phyloP scores from a whole-genome alignment of 2,797 vertebrate genomes.

The Pseudochirops cupreus region DNA sequence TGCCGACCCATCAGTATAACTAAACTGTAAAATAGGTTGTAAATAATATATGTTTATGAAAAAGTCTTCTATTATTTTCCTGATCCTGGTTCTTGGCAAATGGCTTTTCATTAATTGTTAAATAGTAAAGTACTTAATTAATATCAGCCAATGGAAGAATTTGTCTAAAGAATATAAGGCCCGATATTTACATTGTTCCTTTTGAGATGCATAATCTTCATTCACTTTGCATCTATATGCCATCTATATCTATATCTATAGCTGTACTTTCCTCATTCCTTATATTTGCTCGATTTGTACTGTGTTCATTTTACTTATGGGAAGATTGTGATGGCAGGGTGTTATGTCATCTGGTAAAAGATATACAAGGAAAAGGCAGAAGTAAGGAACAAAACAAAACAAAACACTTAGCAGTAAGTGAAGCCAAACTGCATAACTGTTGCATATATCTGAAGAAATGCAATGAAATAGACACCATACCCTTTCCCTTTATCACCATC shows the following conservation, averaged over 20 bases:
- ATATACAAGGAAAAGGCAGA: neutral
- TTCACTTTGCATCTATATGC: constrained; percentile 26
- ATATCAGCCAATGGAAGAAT: neutral
- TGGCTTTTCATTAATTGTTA: constrained; percentile 80
- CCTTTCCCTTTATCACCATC: neutral
- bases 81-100: constrained; percentile 59
- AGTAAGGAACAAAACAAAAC: neutral
- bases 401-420: neutral
- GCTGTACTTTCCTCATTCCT: neutral
- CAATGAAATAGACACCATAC: neutral
- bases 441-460: neutral
- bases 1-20: neutral
- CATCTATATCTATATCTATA: neutral
- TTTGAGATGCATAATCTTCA: constrained; percentile 28
- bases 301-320: constrained; percentile 13
- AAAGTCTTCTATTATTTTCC: constrained; percentile 49
- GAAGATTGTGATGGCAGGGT: neutral
- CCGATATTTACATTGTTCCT: constrained; percentile 19
- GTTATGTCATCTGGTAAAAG: neutral
- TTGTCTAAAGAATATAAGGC: neutral
- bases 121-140: constrained; percentile 69
- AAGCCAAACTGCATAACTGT: neutral
- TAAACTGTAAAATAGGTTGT: constrained; percentile 50
- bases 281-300: neutral
- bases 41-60: constrained; percentile 45